Conservation (phyloP, 2,113 vertebrate genomes). For the Cacatua alba region DNA sequence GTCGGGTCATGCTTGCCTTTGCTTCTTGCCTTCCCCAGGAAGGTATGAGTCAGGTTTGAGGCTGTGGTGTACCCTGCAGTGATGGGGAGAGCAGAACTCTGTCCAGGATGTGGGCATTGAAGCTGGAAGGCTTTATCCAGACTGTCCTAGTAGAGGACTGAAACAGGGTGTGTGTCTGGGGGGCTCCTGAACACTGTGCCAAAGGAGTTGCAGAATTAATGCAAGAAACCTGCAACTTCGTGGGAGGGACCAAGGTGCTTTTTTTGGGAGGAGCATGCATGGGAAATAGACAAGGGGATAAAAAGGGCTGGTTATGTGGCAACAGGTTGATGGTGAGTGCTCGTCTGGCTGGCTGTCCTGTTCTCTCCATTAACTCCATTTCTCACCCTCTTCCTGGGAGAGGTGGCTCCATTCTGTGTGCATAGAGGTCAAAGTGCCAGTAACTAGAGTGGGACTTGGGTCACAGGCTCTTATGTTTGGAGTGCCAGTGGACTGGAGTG, state of each 20-base stretch:
- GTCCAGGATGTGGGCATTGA: accelerated
- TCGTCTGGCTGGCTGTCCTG: accelerated
- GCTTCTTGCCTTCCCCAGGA: accelerated
- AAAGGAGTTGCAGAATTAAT: neutral
- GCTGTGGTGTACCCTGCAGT: accelerated
- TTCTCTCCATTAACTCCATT: neutral
- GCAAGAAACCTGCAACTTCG: neutral
- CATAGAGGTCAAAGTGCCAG: neutral
- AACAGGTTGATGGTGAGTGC: accelerated
- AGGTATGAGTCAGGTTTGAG: accelerated
- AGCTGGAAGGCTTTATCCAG: neutral
- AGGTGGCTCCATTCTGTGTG: neutral
- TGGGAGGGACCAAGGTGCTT: neutral
- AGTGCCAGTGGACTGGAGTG: accelerated
- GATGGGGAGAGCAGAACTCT: neutral
- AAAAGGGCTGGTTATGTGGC: neutral
- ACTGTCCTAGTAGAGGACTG: accelerated
- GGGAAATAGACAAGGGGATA: accelerated
- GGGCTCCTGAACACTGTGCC: neutral
- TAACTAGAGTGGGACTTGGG: neutral
- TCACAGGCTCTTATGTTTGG: accelerated
- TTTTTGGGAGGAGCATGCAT: neutral
- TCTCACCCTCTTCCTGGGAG: neutral
- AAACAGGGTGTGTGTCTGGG: accelerated
- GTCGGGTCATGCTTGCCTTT: accelerated